Evolutionary conservation across 2,113 vertebrate species (phyloP).

Genomic region (Anhinga rufa): DNA sequence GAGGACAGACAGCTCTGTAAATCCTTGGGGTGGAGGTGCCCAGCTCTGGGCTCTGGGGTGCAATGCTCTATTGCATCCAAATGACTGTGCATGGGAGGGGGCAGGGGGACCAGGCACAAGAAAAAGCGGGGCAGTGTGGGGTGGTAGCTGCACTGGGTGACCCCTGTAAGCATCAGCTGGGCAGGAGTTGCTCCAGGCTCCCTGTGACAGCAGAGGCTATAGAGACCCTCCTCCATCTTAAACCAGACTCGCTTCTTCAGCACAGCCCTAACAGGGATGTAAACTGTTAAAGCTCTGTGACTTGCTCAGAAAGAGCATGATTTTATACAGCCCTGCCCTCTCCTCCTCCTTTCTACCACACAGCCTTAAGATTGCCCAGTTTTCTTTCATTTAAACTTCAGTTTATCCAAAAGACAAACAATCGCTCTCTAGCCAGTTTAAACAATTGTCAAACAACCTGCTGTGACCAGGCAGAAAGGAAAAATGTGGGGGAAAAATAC

Average conservation of each 20-base stretch:
- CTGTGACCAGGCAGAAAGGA: not conserved
- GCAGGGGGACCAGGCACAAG: fast-evolving
- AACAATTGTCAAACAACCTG: not conserved
- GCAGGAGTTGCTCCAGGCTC: not conserved
- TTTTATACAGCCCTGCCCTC: not conserved
- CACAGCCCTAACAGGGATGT: not conserved
- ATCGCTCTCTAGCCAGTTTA: not conserved
- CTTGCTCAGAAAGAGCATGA: not conserved
- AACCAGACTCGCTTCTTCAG: not conserved
- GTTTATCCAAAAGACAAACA: not conserved
- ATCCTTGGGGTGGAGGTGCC: not conserved
- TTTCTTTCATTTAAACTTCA: not conserved
- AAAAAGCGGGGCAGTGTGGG: not conserved
- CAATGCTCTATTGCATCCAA: not conserved
- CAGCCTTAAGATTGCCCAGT: not conserved
- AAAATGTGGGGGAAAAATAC: not conserved
- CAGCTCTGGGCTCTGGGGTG: not conserved
- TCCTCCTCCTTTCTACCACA: not conserved
- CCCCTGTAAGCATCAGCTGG: not conserved
- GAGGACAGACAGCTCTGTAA: not conserved
- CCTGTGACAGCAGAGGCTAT: not conserved
- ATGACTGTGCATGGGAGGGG: not conserved
- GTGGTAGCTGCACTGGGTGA: not conserved
- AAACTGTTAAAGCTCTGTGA: not conserved
- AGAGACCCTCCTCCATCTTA: not conserved